These are phyloP conservation scores for Perca fluviatilis DNA, from an alignment of 2,113 vertebrate species.

Conservation along the genomic window DNA sequence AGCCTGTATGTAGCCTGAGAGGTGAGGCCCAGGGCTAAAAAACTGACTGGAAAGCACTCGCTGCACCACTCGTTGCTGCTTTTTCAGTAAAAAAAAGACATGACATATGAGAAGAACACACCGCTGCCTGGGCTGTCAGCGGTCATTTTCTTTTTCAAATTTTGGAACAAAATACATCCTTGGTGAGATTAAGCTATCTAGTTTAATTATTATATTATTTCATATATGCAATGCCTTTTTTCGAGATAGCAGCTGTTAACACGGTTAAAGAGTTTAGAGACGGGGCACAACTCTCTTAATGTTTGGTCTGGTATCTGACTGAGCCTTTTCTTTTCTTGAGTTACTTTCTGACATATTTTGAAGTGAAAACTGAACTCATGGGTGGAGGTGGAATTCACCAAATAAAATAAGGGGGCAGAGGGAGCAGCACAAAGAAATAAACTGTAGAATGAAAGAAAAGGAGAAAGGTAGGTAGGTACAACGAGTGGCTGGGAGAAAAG, in stretches of 20 bases:
- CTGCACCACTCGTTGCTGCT: neutral
- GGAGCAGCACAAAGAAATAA: neutral
- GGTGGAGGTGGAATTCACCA: neutral
- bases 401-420: neutral
- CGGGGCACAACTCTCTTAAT: neutral
- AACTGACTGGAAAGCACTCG: neutral
- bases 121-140: neutral
- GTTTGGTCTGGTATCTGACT: neutral
- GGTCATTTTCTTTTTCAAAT: neutral
- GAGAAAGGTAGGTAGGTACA: slow-evolving; percentile 4
- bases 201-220: neutral
- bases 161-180: neutral
- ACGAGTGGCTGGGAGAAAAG: slow-evolving; percentile 2
- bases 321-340: neutral
- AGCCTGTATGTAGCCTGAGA: neutral
- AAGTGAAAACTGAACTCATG: neutral
- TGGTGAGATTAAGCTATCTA: neutral
- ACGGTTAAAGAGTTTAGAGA: neutral
- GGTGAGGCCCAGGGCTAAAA: neutral
- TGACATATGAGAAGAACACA: no score
- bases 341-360: neutral
- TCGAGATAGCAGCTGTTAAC: neutral
- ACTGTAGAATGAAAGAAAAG: neutral
- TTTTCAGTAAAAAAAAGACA: neutral
- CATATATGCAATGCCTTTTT: neutral